Percentiles rank a stretch among this genome's conserved stretches.
phyloP scores from a whole-genome alignment of 2,888 invertebrate genomes.

The Brenthis hecate region DNA sequence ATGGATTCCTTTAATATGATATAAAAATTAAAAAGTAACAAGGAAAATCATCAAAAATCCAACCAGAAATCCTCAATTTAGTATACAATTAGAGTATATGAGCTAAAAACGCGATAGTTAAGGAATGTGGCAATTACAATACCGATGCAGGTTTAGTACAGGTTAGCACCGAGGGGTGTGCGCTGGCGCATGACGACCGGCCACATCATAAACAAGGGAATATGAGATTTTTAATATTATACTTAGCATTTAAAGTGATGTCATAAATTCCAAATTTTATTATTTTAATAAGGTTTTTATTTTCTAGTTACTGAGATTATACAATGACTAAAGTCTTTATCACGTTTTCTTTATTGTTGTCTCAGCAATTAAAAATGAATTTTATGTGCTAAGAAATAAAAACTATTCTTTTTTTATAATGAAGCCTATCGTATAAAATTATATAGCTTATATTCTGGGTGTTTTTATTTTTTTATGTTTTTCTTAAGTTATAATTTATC shows the following conservation, averaged over 20 bases:
- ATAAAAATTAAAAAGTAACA: no score
- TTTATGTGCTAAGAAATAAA: no score
- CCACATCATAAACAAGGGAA: conserved; percentile 14
- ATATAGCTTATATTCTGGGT: no score
- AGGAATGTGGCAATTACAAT: conserved; percentile 16
- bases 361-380: no score
- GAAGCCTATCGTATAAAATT: no score
- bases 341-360: no score
- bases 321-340: no score
- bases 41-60: background rate
- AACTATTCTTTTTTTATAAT: no score
- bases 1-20: no score
- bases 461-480: no score
- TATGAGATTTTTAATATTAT: conserved; percentile 17
- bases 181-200: conserved; percentile 50
- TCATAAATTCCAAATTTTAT: conserved; percentile 14
- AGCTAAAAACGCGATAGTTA: background rate
- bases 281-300: conserved; percentile 15
- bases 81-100: background rate
- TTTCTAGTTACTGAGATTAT: background rate
- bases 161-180: conserved; percentile 43
- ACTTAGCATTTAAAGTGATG: conserved; percentile 9
- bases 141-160: conserved; percentile 9
- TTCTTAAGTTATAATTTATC: no score
- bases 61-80: background rate